These are phyloP conservation scores for Micromussa lordhowensis DNA, from an alignment of 92 coral and sea anemone genomes.

Conservation along the genomic window DNA sequence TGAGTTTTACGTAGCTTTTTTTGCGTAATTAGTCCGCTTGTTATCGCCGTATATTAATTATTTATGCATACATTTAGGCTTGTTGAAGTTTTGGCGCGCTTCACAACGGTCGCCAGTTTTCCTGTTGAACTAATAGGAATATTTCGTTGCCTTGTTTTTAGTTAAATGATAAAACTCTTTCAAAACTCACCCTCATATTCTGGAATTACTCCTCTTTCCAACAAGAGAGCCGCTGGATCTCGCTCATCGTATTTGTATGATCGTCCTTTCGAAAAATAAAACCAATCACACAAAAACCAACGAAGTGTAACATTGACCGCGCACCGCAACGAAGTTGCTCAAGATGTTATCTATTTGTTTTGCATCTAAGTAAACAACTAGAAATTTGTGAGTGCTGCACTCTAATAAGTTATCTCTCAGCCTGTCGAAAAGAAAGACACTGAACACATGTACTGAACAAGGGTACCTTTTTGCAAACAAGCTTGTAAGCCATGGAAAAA, in stretches of 20 bases:
- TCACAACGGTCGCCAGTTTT: background rate
- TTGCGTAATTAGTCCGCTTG: background rate
- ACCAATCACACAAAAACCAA: too few relatives aligned
- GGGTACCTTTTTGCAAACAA: too few relatives aligned
- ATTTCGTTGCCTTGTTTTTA: background rate
- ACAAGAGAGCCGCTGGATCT: too few relatives aligned
- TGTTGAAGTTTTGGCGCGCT: background rate
- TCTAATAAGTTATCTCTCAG: too few relatives aligned
- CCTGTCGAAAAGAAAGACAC: too few relatives aligned
- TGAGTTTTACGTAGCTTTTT: background rate
- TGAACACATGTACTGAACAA: too few relatives aligned
- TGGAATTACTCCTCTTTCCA: too few relatives aligned
- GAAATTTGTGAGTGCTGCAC: too few relatives aligned
- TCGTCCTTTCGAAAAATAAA: background rate
- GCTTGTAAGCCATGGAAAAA: too few relatives aligned
- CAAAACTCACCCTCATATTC: constrained; percentile 25
- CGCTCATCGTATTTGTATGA: too few relatives aligned
- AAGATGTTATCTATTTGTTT: too few relatives aligned
- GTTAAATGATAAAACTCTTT: background rate
- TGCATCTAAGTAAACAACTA: background rate
- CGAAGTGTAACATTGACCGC: background rate
- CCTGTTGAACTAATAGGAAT: background rate
- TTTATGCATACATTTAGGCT: background rate
- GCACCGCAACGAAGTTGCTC: background rate
- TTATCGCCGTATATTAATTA: background rate